A percentile compares a stretch with the other conserved stretches of the same genome.
Conservation (phyloP, 1,140 invertebrate genomes). For the Oncopeltus fasciatus region DNA sequence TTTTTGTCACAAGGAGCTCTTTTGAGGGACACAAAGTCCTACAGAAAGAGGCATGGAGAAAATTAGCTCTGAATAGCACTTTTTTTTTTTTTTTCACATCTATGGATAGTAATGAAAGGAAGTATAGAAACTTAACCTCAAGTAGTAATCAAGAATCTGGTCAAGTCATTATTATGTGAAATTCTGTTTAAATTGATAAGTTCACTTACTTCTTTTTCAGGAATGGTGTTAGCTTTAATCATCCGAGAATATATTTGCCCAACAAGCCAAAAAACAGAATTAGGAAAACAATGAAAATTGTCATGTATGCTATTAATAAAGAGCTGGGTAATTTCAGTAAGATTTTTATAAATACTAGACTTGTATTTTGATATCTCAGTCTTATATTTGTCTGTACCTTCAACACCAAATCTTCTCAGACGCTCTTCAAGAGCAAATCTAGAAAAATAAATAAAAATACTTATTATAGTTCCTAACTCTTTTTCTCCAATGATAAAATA, state of each 20-base stretch:
- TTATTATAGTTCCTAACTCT: no score
- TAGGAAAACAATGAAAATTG: conserved; percentile 84
- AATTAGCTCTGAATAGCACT: no score
- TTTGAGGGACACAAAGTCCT: no score
- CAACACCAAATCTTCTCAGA: conserved; percentile 62
- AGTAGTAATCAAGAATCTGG: no score
- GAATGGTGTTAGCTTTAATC: conserved; percentile 43
- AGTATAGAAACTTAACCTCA: no score
- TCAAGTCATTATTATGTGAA: no score
- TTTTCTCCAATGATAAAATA: no score
- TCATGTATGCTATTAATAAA: conserved; percentile 75
- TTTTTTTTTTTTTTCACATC: no score
- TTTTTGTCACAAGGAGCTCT: no score
- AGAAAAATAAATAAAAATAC: conserved; percentile 20
- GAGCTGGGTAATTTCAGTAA: conserved; percentile 61
- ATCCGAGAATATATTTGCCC: conserved; percentile 58
- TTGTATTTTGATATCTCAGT: conserved; percentile 60
- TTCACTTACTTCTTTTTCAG: conserved; percentile 48
- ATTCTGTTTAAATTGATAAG: no score
- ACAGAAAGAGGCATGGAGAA: no score
- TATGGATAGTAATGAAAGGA: no score
- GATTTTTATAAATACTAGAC: conserved; percentile 59
- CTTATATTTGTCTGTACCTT: conserved; percentile 52
- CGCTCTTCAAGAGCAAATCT: conserved; percentile 55
- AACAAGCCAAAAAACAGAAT: conserved; percentile 60